Conservation (phyloP, 2,113 vertebrate species). For the Trichechus manatus region DNA sequence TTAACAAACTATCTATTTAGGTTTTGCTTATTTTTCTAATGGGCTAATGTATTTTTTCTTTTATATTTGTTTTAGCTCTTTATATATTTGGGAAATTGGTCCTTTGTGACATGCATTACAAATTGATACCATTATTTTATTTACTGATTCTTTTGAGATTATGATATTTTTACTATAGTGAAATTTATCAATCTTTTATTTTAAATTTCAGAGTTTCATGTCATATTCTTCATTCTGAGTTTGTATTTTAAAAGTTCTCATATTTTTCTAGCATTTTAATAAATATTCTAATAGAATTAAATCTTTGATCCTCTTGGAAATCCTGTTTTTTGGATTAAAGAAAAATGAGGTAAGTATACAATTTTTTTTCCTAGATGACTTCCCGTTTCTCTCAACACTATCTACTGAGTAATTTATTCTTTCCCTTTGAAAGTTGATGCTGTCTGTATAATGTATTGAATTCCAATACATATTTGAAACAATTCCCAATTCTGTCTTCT, state of each 20-base stretch:
- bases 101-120: not conserved
- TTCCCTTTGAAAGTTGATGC: not conserved
- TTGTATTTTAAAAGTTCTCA: not conserved
- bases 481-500: not conserved
- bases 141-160: not conserved
- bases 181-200: not conserved
- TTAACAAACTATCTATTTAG: not conserved
- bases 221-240: not conserved
- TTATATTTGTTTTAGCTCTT: not conserved
- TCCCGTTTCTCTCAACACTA: not conserved
- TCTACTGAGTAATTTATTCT: not conserved
- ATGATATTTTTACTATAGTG: not conserved
- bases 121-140: not conserved
- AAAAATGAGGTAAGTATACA: not conserved
- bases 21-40: not conserved
- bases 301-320: not conserved
- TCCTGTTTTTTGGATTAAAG: not conserved
- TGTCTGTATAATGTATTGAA: not conserved
- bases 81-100: not conserved
- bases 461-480: not conserved
- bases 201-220: not conserved
- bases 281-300: not conserved
- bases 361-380: not conserved
- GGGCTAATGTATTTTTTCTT: not conserved
- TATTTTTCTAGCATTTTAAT: not conserved